phyloP scores from a whole-genome alignment of 2,888 invertebrate species.

The Macrophya annulata region DNA sequence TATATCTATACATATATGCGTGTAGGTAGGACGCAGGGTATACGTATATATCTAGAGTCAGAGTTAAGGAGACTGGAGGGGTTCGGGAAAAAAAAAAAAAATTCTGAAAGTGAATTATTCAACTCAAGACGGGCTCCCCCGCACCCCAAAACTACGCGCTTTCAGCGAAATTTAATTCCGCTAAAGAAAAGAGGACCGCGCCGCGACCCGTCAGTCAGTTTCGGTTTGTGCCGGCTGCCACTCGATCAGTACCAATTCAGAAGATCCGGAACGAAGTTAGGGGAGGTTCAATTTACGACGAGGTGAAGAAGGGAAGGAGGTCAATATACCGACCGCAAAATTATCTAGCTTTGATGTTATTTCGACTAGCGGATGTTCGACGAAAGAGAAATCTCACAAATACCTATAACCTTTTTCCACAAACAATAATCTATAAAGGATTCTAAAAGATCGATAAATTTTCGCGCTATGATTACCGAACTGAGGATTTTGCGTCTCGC shows the following conservation, averaged over 20 bases:
- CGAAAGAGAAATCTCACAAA: background rate
- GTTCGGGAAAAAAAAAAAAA: constrained; percentile 17
- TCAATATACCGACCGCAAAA: constrained; percentile 31
- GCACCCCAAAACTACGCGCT: background rate
- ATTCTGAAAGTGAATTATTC: constrained; percentile 72
- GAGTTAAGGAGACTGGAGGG: constrained; percentile 3
- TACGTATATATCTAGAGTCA: background rate
- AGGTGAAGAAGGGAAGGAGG: background rate
- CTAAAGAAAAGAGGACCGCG: constrained; percentile 22
- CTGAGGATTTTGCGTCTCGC: background rate
- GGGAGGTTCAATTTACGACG: background rate
- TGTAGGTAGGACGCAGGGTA: background rate
- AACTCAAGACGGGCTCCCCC: constrained; percentile 66
- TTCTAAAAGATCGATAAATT: constrained; percentile 1
- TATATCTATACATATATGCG: background rate
- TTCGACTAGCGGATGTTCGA: background rate
- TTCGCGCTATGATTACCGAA: background rate
- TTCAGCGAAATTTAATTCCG: constrained; percentile 48
- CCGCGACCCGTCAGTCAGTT: constrained; percentile 41
- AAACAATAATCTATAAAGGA: background rate
- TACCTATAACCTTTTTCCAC: background rate
- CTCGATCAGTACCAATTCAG: constrained; percentile 44
- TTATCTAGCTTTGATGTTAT: constrained; percentile 12
- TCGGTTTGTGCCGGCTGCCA: constrained; percentile 20
- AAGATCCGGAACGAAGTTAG: constrained; percentile 32